Base-by-base conservation (phyloP, 1,140 invertebrate species). In the Drosophila teissieri region DNA sequence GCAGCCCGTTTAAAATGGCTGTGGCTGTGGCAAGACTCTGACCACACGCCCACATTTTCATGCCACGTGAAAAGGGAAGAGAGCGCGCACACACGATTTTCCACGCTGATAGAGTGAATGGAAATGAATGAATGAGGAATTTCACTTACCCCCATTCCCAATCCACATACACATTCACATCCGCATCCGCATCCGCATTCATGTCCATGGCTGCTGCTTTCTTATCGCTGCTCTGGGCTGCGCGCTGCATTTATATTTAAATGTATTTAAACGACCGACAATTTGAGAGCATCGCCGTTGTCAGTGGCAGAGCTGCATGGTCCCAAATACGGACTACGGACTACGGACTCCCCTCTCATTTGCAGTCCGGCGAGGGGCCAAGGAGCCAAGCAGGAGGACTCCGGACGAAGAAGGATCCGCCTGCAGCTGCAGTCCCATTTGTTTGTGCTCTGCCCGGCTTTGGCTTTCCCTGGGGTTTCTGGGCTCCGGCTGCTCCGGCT, bases 191-290 rank as follows among this genome's bases (percentile, higher is more conserved):
- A 54, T 56, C 37, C 57, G 34, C 54, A 36, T 42, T 54, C 65
- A 42, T 53, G 54, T 72, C 53, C 63, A 54, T 46, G 73, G 39
- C 73, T 77, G 74, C 48, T 12, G 48, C 61, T 73, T 82, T 78
- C 83, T 88, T 86, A 88, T 88, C 84, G 78, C 55, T 17, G 57
- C 64, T 45, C 58, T 51, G 70, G 19, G 52, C 52, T 48, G 61
- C 57, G 48, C 58, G 48, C 62, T 79, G 84, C 82, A 86, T 81
- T 86, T 90, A 84, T 90, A 89, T 89, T 90, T 89, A 90, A 89
- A 89, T 89, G 80, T 90, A 89, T 89, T 89, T 89, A 89, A 89
- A 85, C 85, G 84, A 89, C 84, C 84, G 85, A 89, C 84, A 90
- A 89, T 89, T 89, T 89, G 84, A 77, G 48, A 89, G 80, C 84